A percentile compares a stretch with the other conserved stretches of the same genome.
Conservation (phyloP, 2,888 invertebrate species). For the Ophion obscuratus region DNA sequence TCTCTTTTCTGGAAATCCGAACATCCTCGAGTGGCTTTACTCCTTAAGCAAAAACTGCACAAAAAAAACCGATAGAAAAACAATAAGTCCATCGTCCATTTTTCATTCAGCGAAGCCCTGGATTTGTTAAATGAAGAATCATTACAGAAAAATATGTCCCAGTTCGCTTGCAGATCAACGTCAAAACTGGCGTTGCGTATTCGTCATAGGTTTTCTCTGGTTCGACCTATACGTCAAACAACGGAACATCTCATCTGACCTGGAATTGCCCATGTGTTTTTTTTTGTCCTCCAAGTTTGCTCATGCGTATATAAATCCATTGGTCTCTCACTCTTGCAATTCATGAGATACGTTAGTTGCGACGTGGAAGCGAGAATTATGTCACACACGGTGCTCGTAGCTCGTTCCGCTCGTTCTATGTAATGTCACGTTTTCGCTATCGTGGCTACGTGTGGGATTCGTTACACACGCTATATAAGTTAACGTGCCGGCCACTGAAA, state of each 20-base stretch:
- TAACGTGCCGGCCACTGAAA: constrained; percentile 23
- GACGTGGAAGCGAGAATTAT: constrained; percentile 63
- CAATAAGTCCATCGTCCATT: too few species aligned
- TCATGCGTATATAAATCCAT: constrained; percentile 15
- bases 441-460: constrained; percentile 57
- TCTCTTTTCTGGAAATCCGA: too few species aligned
- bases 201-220: not conserved
- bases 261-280: constrained; percentile 1
- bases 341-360: constrained; percentile 50
- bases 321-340: constrained; percentile 31
- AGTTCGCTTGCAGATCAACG: not conserved
- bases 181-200: not conserved
- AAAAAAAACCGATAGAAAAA: too few species aligned
- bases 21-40: too few species aligned
- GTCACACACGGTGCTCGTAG: constrained; percentile 55
- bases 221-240: not conserved
- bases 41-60: too few species aligned
- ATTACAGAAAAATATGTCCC: not conserved
- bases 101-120: too few species aligned
- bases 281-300: not conserved
- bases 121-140: too few species aligned
- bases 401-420: constrained; percentile 41
- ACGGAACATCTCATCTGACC: not conserved
- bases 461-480: constrained; percentile 47
- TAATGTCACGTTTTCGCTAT: constrained; percentile 67